A percentile compares a stretch with the other conserved stretches of the same genome.
phyloP scores from a whole-genome alignment of 2,797 vertebrate genomes.

The Streptopelia turtur region DNA sequence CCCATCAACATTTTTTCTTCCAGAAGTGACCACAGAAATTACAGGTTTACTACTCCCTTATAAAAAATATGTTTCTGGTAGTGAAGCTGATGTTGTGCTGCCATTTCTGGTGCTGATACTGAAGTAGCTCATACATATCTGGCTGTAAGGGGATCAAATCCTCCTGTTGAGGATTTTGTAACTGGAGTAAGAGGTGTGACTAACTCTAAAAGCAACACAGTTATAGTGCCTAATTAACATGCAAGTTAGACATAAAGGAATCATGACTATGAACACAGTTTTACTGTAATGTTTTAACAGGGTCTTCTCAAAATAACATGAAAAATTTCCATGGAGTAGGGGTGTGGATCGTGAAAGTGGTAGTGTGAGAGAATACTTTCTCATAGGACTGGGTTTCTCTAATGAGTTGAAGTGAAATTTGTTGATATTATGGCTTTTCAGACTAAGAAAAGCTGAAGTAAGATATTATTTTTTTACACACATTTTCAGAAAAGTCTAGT shows the following conservation, averaged over 20 bases:
- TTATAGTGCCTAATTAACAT: not conserved
- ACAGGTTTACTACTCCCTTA: not conserved
- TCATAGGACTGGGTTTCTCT: not conserved
- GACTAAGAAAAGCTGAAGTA: not conserved
- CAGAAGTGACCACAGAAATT: not conserved
- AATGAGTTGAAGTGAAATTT: not conserved
- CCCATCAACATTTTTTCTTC: not conserved
- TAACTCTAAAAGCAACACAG: not conserved
- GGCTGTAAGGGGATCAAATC: not conserved
- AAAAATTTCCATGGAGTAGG: not conserved
- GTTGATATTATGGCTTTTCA: not conserved
- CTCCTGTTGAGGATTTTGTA: not conserved
- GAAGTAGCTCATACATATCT: rapidly evolving
- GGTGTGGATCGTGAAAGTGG: not conserved
- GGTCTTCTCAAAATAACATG: not conserved
- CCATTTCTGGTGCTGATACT: not conserved
- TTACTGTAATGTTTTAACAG: not conserved
- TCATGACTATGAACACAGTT: not conserved
- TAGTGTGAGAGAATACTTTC: not conserved
- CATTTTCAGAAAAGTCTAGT: not conserved
- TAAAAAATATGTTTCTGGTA: not conserved
- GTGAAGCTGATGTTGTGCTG: not conserved
- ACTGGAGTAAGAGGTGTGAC: not conserved
- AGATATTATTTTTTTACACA: not conserved
- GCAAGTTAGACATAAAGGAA: not conserved